phyloP scores from a whole-genome alignment of 2,113 vertebrate genomes.

The Sander lucioperca region DNA sequence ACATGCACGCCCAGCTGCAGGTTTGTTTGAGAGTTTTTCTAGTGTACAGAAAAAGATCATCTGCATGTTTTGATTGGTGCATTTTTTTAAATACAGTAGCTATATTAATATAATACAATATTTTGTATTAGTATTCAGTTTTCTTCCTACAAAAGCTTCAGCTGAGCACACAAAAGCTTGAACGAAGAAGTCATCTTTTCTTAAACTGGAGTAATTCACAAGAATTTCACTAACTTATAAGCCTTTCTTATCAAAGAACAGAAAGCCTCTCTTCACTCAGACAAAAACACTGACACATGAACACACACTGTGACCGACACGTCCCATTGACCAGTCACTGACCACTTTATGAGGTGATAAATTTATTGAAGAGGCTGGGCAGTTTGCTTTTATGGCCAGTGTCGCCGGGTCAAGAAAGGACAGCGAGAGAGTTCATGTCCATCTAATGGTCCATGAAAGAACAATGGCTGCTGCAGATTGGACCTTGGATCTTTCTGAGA shows the following conservation, averaged over 20 bases:
- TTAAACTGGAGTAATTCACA: background rate
- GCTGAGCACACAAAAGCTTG: background rate
- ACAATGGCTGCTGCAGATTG: conserved; percentile 67
- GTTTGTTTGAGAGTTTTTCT: background rate
- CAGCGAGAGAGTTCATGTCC: conserved; percentile 87
- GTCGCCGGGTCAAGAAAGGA: conserved; percentile 81
- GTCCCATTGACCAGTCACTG: conserved; percentile 77
- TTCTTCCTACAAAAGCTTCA: background rate
- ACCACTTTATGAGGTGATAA: conserved; percentile 86
- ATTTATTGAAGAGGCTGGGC: conserved; percentile 84
- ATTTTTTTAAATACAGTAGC: background rate
- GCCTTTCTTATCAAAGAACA: conserved; percentile 9
- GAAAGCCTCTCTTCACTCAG: conserved; percentile 29
- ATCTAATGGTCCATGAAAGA: conserved; percentile 85
- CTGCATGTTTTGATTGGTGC: background rate
- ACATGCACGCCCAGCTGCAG: background rate
- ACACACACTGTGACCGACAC: conserved; percentile 60
- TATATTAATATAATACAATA: background rate
- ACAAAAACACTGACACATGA: conserved; percentile 25
- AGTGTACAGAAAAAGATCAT: background rate
- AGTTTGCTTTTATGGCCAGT: conserved; percentile 82
- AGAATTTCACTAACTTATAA: conserved; percentile 14
- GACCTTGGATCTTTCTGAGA: conserved; percentile 64
- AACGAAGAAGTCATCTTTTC: background rate
- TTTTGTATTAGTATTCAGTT: background rate